Base-by-base conservation (phyloP, 2,888 invertebrate genomes). In the Pterobdella sp. region DNA sequence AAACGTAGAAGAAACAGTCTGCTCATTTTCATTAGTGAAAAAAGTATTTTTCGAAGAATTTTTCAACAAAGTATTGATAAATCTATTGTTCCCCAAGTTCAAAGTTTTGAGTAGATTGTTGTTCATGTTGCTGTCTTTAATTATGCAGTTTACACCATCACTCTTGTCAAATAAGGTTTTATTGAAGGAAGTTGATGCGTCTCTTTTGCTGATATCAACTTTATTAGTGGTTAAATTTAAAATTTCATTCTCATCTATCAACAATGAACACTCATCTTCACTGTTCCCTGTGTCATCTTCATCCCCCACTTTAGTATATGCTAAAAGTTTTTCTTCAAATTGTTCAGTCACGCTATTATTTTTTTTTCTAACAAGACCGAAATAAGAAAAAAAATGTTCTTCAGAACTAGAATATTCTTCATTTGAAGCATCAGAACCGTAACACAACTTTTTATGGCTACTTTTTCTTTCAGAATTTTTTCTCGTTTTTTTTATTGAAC, bases 231-330 rank as follows among this genome's bases (percentile, higher is more conserved):
- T 56, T n/a, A 56, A 56, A 22, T 56, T 56, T 3, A 56, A 26
- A 18, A 56, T 22, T n/a, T 56, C 60, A n/a, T 56, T 14, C n/a
- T 56, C 60, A 56, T 56, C 60, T 56, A 56, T 56, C n/a, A 56
- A 14, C n/a, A 56, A 56, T 3, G 4, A 26, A 7, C 42, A 14
- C 42, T 42, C 42, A 7, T 18, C 42, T 14, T 42, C 42, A 42
- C 42, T 42, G 7, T 42, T 42, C 18, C 18, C 42, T 14, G 42
- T 42, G 18, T 42, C 42, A 42, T 42, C 42, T 14, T 42, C 42
- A 42, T 42, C 42, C 7, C 42, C 42, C 7, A 7, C 42, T 42
- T 42, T 18, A 7, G 7, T 42, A 42, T 42, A 42, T 42, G 7
- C 18, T 42, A 18, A 42, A 7, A 14, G 18, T 42, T 7, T 42